Conservation (phyloP, 2,888 invertebrate species). For the Brachypalpus laphriformis region DNA sequence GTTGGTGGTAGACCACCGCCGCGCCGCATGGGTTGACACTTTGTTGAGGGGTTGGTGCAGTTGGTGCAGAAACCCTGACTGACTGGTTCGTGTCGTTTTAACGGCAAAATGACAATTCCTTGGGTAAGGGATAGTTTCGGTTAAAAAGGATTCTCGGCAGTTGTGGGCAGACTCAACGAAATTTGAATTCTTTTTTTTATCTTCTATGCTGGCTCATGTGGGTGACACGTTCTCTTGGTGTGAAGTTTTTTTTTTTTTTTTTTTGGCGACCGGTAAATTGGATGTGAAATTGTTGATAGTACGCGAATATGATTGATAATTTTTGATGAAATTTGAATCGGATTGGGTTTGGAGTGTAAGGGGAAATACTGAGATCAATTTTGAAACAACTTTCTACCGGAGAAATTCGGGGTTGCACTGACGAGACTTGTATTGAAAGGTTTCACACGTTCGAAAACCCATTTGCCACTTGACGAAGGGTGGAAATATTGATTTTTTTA, state of each 20-base stretch:
- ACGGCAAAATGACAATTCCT: slow-evolving; percentile 66
- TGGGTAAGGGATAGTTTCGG: slow-evolving; percentile 65
- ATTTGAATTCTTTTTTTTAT: slow-evolving; percentile 25
- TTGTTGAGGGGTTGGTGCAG: slow-evolving; percentile 66
- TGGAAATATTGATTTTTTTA: slow-evolving; percentile 81
- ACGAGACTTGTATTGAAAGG: slow-evolving; percentile 60
- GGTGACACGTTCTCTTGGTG: slow-evolving; percentile 52
- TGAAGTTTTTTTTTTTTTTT: not conserved
- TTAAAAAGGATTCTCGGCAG: slow-evolving; percentile 30
- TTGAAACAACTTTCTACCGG: slow-evolving; percentile 49
- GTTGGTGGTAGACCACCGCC: slow-evolving; percentile 59
- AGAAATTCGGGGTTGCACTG: slow-evolving; percentile 59
- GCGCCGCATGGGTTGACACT: slow-evolving; percentile 64
- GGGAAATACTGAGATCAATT: slow-evolving; percentile 34
- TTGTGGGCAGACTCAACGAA: slow-evolving; percentile 64
- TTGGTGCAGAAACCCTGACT: slow-evolving; percentile 54
- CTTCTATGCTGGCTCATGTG: slow-evolving; percentile 37
- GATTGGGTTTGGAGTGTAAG: slow-evolving; percentile 18
- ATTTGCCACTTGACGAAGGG: slow-evolving; percentile 77
- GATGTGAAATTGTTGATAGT: slow-evolving; percentile 22
- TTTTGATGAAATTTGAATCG: slow-evolving; percentile 14
- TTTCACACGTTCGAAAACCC: slow-evolving; percentile 59
- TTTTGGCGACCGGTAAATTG: slow-evolving; percentile 48
- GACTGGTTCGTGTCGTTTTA: slow-evolving; percentile 58
- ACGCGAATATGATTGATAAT: slow-evolving; percentile 22